Evolutionary conservation across 2,888 invertebrate species (phyloP).

Genomic region (Rotaria magnacalcarata): DNA sequence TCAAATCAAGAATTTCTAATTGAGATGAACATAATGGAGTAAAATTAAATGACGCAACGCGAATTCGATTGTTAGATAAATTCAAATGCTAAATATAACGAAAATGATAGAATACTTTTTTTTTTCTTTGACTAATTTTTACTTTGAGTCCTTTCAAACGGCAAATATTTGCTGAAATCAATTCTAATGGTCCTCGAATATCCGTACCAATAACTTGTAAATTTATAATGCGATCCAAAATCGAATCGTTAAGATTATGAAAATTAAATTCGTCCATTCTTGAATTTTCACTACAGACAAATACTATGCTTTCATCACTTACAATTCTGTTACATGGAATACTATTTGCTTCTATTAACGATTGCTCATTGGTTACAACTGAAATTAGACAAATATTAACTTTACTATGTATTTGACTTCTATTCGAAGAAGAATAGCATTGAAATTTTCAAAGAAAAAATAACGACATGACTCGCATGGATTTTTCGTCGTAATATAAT

Average conservation of each 20-base stretch:
- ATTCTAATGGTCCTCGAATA: background rate
- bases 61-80: background rate
- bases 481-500: too few species aligned
- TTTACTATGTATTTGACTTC: too few species aligned
- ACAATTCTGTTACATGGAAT: background rate
- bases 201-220: background rate
- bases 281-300: background rate
- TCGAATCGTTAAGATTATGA: background rate
- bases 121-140: background rate
- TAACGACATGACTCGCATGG: too few species aligned
- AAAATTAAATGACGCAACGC: background rate
- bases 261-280: background rate
- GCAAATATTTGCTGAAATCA: background rate
- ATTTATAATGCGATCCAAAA: background rate
- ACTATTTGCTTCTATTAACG: too few species aligned
- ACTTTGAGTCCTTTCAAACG: background rate
- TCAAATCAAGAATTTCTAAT: background rate
- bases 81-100: background rate
- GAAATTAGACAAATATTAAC: background rate
- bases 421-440: too few species aligned
- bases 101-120: background rate
- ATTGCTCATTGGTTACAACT: background rate
- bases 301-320: background rate
- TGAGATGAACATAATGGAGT: background rate
- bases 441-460: too few species aligned